These are phyloP conservation scores for Cossypha polioptera DNA, from an alignment of 2,797 vertebrate genomes.

Conservation along the genomic window DNA sequence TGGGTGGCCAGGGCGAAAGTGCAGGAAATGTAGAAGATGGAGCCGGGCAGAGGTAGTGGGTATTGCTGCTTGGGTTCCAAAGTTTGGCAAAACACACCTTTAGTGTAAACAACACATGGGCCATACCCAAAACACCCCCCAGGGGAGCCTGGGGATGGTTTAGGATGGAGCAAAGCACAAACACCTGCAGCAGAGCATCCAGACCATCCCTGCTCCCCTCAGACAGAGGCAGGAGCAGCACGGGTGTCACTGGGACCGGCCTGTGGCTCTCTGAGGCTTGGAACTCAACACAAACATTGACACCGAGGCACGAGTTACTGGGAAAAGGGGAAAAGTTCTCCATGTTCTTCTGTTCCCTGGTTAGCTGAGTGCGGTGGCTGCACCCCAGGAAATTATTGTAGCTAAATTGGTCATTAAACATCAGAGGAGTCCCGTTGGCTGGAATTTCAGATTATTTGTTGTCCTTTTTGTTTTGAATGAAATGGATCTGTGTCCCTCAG, in stretches of 20 bases:
- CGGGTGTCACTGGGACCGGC: neutral
- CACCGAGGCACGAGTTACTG: neutral
- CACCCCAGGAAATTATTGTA: neutral
- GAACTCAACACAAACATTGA: neutral
- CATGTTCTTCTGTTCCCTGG: neutral
- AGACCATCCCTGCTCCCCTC: neutral
- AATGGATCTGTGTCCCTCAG: neutral
- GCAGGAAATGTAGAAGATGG: neutral
- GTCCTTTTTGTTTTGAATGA: neutral
- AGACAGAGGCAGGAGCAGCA: neutral
- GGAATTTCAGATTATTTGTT: neutral
- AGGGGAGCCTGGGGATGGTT: neutral
- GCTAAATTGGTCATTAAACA: neutral
- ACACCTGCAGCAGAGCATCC: neutral
- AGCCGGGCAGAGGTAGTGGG: neutral
- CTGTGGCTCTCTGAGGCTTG: neutral
- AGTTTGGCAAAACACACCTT: neutral
- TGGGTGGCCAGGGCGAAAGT: neutral
- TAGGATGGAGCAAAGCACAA: neutral
- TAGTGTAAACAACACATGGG: neutral
- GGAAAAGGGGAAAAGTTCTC: neutral
- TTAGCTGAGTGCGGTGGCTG: accelerated
- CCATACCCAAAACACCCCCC: neutral
- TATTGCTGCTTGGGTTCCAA: neutral
- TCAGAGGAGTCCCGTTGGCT: neutral